A percentile compares a stretch with the other conserved stretches of the same genome.
phyloP scores from a whole-genome alignment of 2,113 vertebrate species.

The Elaphurus davidianus region DNA sequence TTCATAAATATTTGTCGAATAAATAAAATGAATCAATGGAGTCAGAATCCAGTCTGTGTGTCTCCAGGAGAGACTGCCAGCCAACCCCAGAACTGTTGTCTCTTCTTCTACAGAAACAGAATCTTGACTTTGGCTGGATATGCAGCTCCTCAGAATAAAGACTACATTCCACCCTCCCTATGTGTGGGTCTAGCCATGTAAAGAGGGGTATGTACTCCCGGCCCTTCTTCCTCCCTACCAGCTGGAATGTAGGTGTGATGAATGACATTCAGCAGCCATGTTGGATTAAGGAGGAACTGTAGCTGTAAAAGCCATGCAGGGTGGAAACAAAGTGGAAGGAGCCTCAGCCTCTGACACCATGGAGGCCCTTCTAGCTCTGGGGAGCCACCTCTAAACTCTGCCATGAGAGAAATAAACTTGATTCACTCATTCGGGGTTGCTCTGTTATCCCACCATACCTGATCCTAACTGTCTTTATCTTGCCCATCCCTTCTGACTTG shows the following conservation, averaged over 20 bases:
- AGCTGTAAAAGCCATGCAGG: not conserved
- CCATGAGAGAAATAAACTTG: not conserved
- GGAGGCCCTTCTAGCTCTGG: not conserved
- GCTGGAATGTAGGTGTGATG: not conserved
- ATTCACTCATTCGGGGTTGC: not conserved
- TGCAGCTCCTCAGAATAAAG: not conserved
- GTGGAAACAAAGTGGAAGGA: not conserved
- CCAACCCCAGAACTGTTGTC: not conserved
- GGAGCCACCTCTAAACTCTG: not conserved
- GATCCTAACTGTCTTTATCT: not conserved
- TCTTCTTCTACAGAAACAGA: not conserved
- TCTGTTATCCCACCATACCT: not conserved
- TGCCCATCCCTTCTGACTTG: not conserved
- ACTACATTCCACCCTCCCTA: not conserved
- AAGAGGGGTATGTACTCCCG: not conserved
- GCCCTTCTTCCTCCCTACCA: not conserved
- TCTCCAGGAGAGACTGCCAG: not conserved
- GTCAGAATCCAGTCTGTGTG: not conserved
- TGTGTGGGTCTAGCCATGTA: accelerated
- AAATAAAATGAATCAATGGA: not conserved
- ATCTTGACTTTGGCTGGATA: not conserved
- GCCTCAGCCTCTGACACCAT: not conserved
- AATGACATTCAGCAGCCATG: not conserved
- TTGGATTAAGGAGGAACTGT: not conserved
- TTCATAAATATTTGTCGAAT: not conserved